Percentiles rank a stretch among this genome's conserved stretches.
phyloP scores from a whole-genome alignment of 2,888 invertebrate species.

The Priapulus caudatus region DNA sequence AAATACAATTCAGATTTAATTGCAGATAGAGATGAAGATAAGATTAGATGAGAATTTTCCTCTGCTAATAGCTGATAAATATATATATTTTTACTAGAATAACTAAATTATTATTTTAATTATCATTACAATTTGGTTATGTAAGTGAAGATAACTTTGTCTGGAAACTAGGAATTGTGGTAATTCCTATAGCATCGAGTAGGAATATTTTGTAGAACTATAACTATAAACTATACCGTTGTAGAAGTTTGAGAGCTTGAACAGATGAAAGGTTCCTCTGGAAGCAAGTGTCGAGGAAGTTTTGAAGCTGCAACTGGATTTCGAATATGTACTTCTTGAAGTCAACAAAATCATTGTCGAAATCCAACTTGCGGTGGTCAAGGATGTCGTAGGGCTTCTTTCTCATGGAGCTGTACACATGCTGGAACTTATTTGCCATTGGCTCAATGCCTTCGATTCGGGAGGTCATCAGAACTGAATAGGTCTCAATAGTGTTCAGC shows the following conservation, averaged over 20 bases:
- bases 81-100: too few relatives aligned
- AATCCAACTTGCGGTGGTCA: slow-evolving; percentile 59
- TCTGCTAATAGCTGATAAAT: too few relatives aligned
- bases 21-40: too few relatives aligned
- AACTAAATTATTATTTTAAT: too few relatives aligned
- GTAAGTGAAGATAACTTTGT: too few relatives aligned
- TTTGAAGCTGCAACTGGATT: slow-evolving; percentile 56
- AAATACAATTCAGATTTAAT: too few relatives aligned
- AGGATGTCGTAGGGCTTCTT: slow-evolving; percentile 63
- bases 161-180: too few relatives aligned
- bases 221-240: slow-evolving; percentile 29
- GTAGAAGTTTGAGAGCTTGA: slow-evolving; percentile 39
- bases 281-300: slow-evolving; percentile 51
- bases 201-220: too few relatives aligned
- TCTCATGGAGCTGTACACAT: slow-evolving; percentile 53
- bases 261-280: slow-evolving; percentile 35
- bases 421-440: slow-evolving; percentile 54
- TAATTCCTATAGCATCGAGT: too few relatives aligned
- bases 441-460: slow-evolving; percentile 67
- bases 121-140: too few relatives aligned
- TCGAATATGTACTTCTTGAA: slow-evolving; percentile 56
- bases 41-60: too few relatives aligned
- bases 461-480: slow-evolving; percentile 59
- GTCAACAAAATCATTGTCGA: slow-evolving; percentile 60
- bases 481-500: slow-evolving; percentile 56